Percentiles rank a stretch among this genome's conserved stretches.
These are phyloP conservation scores for Hyppa rectilinea DNA, from an alignment of 2,888 invertebrate species.

Conservation along the genomic window DNA sequence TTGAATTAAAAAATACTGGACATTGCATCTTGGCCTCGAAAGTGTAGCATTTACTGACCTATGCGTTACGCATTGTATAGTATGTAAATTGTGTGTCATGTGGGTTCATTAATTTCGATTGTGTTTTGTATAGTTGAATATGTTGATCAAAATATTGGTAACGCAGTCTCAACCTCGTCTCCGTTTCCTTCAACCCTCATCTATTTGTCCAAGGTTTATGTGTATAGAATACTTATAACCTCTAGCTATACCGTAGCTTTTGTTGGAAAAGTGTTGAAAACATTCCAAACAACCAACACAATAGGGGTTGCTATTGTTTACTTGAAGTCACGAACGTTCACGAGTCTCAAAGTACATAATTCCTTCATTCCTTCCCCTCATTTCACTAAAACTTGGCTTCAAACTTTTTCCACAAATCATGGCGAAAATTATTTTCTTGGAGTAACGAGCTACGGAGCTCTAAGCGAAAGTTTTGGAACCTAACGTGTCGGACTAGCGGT, in stretches of 20 bases:
- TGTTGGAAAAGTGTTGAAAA: conserved; percentile 21
- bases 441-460: not conserved
- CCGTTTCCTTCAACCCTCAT: conserved; percentile 26
- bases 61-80: conserved; percentile 36
- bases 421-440: conserved; percentile 28
- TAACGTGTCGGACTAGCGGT: conserved; percentile 21
- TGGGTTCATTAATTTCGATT: conserved; percentile 48
- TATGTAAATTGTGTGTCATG: conserved; percentile 40
- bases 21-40: conserved; percentile 49
- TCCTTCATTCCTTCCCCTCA: conserved; percentile 22
- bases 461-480: conserved; percentile 44
- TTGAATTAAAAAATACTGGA: conserved; percentile 31
- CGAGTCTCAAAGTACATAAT: conserved; percentile 25
- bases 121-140: conserved; percentile 28
- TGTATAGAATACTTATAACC: not conserved
- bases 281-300: conserved; percentile 10
- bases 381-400: conserved; percentile 11
- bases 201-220: not conserved
- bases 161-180: conserved; percentile 17
- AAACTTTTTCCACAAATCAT: conserved; percentile 40
- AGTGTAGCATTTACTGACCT: conserved; percentile 52
- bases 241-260: not conserved
- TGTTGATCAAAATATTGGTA: conserved; percentile 31
- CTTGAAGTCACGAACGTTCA: conserved; percentile 23
- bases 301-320: conserved; percentile 5